Evolutionary conservation across 2,113 vertebrate species (phyloP).

Genomic region (Sardina pilchardus): DNA sequence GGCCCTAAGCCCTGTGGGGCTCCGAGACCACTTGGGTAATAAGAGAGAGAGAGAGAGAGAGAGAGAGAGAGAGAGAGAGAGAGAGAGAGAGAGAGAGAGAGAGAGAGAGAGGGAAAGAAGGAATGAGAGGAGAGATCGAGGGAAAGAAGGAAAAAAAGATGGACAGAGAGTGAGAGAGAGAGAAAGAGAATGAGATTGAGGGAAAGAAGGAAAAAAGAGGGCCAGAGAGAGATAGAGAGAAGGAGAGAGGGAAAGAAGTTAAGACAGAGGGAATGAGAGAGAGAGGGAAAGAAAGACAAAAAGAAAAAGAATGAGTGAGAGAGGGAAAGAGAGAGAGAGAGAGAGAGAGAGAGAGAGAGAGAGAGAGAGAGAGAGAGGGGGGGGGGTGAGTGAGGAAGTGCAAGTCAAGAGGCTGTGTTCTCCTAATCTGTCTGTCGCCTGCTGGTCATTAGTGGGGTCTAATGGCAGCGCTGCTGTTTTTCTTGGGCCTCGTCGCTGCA

Average conservation of each 20-base stretch:
- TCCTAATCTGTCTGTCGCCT: slow-evolving; percentile 14
- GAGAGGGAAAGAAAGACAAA: background rate
- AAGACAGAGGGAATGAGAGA: background rate
- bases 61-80: background rate
- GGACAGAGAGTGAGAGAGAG: background rate
- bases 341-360: background rate
- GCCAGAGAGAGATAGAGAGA: no score
- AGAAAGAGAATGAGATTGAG: background rate
- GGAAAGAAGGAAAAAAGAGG: background rate
- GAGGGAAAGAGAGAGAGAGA: background rate
- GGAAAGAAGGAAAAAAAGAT: background rate
- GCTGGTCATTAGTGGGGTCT: slow-evolving; percentile 6
- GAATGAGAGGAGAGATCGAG: background rate
- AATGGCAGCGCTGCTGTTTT: slow-evolving; percentile 6
- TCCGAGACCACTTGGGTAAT: background rate
- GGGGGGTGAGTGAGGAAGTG: background rate
- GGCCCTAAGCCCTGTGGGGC: background rate
- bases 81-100: background rate
- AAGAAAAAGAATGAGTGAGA: background rate
- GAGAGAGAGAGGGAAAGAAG: background rate
- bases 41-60: background rate
- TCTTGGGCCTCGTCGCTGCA: background rate
- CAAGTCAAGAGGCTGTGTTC: background rate
- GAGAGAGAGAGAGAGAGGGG: background rate
- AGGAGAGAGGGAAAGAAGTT: background rate